Evolutionary conservation across 2,888 invertebrate species (phyloP).

Genomic region (Acanthosepion lycidas): DNA sequence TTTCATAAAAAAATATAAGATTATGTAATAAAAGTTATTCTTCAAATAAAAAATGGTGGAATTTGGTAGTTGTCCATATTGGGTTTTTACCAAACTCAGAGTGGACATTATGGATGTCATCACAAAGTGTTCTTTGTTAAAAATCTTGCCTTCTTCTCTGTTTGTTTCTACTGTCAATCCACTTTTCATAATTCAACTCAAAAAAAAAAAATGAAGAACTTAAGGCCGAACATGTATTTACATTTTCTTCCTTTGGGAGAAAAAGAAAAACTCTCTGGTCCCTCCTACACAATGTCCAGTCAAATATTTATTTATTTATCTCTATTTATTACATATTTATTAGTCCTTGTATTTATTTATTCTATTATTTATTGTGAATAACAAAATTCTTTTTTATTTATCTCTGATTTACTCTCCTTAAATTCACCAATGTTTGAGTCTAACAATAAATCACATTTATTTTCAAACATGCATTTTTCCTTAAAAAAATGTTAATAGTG

Average conservation of each 20-base stretch:
- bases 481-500: neutral
- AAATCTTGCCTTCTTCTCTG: neutral
- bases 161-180: too few species aligned
- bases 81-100: neutral
- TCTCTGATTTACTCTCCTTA: neutral
- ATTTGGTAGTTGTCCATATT: neutral
- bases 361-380: neutral
- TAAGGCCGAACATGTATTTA: slow-evolving; percentile 11
- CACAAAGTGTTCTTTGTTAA: neutral
- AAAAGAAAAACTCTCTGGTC: neutral
- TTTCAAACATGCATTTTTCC: too few species aligned
- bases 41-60: neutral
- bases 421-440: neutral
- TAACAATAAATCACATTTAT: too few species aligned
- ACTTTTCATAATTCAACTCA: neutral
- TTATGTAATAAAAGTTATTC: neutral
- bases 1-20: neutral
- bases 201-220: neutral
- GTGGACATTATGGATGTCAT: neutral
- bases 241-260: neutral
- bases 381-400: neutral
- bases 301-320: neutral
- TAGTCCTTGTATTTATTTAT: neutral
- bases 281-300: slow-evolving; percentile 10
- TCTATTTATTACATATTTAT: neutral